Conservation (phyloP, 2,113 vertebrate species). For the Thunnus thynnus region DNA sequence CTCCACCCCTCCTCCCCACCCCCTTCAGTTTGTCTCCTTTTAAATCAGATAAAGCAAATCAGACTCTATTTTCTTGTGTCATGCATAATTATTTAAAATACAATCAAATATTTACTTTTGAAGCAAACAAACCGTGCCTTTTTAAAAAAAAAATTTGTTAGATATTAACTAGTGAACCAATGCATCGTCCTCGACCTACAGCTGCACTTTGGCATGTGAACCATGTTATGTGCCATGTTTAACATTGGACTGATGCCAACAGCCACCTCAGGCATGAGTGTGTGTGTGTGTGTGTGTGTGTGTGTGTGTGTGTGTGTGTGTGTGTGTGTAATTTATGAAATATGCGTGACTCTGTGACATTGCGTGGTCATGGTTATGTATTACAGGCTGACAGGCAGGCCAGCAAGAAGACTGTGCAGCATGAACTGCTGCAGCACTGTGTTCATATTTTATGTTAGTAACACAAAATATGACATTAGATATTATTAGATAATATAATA, state of each 20-base stretch:
- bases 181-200: constrained; percentile 1
- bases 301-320: constrained; percentile 13
- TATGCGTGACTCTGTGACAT: constrained; percentile 39
- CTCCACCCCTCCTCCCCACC: too few relatives aligned
- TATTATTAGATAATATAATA: too few relatives aligned
- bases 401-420: neutral
- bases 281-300: too few relatives aligned
- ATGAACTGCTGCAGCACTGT: neutral
- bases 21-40: too few relatives aligned
- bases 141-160: too few relatives aligned
- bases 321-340: constrained; percentile 6
- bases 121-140: too few relatives aligned
- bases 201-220: constrained; percentile 12
- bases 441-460: neutral
- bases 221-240: constrained; percentile 21
- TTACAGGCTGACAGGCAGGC: neutral
- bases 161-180: neutral
- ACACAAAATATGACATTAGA: too few relatives aligned
- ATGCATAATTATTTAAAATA: neutral
- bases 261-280: neutral
- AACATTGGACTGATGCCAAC: constrained; percentile 32
- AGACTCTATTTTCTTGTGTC: neutral
- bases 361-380: constrained; percentile 29
- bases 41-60: neutral
- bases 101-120: too few relatives aligned